Conservation (phyloP, 2,888 invertebrate genomes). For the Rhodophaea formosa region DNA sequence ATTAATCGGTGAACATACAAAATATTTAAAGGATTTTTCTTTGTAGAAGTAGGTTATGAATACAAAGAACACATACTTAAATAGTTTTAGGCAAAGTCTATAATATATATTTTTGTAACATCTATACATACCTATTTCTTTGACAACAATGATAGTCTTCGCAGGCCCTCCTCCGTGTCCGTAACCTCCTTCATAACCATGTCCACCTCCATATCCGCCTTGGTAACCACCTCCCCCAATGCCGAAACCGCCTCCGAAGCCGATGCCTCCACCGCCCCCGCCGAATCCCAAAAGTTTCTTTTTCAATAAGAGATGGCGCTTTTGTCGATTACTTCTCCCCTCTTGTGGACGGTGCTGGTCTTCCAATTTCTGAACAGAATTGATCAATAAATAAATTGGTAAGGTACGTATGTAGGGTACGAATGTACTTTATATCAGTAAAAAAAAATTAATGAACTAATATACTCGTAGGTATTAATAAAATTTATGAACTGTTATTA, state of each 20-base stretch:
- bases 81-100: too few species aligned
- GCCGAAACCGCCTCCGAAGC: constrained; percentile 35
- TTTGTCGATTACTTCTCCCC: constrained; percentile 49
- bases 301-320: constrained; percentile 46
- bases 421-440: too few species aligned
- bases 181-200: constrained; percentile 27
- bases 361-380: constrained; percentile 60
- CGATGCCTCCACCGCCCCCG: constrained; percentile 34
- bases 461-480: too few species aligned
- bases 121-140: constrained; percentile 13
- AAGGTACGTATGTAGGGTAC: too few species aligned
- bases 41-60: too few species aligned
- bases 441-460: too few species aligned
- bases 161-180: constrained; percentile 26
- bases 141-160: constrained; percentile 24
- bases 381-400: constrained; percentile 6
- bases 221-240: constrained; percentile 43
- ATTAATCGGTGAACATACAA: too few species aligned
- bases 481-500: too few species aligned
- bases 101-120: too few species aligned
- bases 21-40: too few species aligned
- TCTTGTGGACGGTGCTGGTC: constrained; percentile 50
- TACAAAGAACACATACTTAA: too few species aligned
- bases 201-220: constrained; percentile 38
- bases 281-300: constrained; percentile 41